A percentile compares a stretch with the other conserved stretches of the same genome.
Conservation (phyloP, 2,113 vertebrate species). For the Diadophis punctatus region DNA sequence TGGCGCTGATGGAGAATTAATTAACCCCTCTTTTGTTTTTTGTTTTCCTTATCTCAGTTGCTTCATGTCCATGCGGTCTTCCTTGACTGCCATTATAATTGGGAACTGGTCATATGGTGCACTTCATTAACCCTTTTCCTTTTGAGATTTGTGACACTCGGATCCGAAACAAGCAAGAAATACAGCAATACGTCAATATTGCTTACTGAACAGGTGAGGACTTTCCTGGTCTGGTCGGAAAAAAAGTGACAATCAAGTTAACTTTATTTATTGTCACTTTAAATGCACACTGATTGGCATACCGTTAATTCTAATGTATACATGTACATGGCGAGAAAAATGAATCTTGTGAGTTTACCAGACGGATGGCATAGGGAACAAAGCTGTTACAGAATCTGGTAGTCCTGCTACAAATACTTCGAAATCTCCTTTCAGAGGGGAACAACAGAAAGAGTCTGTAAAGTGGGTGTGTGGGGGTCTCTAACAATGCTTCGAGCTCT, state of each 20-base stretch:
- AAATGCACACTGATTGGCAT: no score
- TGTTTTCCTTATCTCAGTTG: conserved; percentile 64
- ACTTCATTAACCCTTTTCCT: conserved; percentile 94
- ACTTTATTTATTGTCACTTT: no score
- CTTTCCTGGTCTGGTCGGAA: background rate
- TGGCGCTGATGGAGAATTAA: background rate
- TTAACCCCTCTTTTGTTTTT: background rate
- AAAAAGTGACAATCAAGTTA: background rate
- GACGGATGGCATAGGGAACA: no score
- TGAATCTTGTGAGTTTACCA: no score
- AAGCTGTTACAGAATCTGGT: no score
- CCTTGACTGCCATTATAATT: conserved; percentile 96
- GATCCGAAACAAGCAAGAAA: conserved; percentile 98
- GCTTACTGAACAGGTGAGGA: conserved; percentile 93
- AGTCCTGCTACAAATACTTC: no score
- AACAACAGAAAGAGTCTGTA: no score
- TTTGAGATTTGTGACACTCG: conserved; percentile 94
- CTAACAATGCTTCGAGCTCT: no score
- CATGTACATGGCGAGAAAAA: no score
- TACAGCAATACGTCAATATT: conserved; percentile 99
- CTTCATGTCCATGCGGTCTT: conserved; percentile 95
- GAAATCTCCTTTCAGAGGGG: no score
- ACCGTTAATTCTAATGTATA: no score
- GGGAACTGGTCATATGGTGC: conserved; percentile 97
- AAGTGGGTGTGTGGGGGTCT: no score